These are phyloP conservation scores for Cosmia pyralina DNA, from an alignment of 2,888 invertebrate genomes.

Conservation along the genomic window DNA sequence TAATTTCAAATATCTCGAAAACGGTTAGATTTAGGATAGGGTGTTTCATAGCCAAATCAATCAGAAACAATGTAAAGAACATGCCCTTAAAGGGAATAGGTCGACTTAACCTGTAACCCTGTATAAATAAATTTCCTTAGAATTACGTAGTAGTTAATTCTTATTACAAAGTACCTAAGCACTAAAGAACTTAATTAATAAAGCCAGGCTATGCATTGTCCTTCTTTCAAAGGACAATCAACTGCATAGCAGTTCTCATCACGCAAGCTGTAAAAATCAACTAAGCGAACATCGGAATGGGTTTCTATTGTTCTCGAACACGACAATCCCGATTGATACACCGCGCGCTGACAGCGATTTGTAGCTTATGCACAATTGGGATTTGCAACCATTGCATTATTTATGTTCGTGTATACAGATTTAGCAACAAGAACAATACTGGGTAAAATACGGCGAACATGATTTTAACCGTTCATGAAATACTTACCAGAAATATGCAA, in stretches of 20 bases:
- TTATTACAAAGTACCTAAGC: not conserved
- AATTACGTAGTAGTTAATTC: not conserved
- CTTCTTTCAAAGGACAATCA: slow-evolving; percentile 22
- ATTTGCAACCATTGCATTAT: slow-evolving; percentile 28
- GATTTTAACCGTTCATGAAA: not conserved
- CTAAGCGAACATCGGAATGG: slow-evolving; percentile 33
- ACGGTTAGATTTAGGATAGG: too few relatives aligned
- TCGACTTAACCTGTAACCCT: too few relatives aligned
- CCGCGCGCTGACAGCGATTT: slow-evolving; percentile 5
- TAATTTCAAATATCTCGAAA: too few relatives aligned
- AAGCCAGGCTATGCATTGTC: not conserved
- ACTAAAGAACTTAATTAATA: not conserved
- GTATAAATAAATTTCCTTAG: not conserved
- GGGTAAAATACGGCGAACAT: not conserved
- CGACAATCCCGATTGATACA: slow-evolving; percentile 17
- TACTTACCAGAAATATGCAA: not conserved
- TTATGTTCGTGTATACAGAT: slow-evolving; percentile 6
- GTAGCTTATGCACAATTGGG: slow-evolving; percentile 10
- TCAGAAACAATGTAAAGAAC: too few relatives aligned
- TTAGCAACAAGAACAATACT: not conserved
- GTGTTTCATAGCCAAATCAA: too few relatives aligned
- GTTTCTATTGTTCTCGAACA: slow-evolving; percentile 36
- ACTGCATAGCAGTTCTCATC: slow-evolving; percentile 8
- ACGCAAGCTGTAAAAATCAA: slow-evolving; percentile 28
- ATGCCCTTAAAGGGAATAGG: too few relatives aligned